Percentiles rank a stretch among this genome's conserved stretches.
Conservation (phyloP, 2,797 vertebrate genomes). For the Semaprochilodus insignis region DNA sequence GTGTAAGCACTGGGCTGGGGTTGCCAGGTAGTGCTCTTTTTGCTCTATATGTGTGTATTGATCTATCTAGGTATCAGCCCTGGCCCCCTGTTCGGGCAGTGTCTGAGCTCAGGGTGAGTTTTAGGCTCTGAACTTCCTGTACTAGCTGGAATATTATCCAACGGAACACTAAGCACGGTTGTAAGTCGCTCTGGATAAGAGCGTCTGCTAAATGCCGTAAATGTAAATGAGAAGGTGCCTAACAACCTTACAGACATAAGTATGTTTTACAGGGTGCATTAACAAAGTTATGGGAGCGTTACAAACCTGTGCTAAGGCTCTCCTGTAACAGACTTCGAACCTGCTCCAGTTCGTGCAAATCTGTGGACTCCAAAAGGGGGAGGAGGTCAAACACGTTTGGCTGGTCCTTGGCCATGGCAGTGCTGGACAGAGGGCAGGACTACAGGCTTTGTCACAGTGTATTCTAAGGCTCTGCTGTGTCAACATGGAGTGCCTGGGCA, state of each 20-base stretch:
- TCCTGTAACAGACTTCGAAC: slow-evolving; percentile 85
- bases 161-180: too few relatives aligned
- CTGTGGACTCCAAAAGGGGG: slow-evolving; percentile 88
- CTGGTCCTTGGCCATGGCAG: slow-evolving; percentile 87
- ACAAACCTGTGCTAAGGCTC: slow-evolving; percentile 86
- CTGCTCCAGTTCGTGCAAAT: slow-evolving; percentile 87
- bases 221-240: neutral
- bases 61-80: too few relatives aligned
- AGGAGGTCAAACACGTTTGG: slow-evolving; percentile 86
- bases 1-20: too few relatives aligned
- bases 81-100: too few relatives aligned
- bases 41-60: too few relatives aligned
- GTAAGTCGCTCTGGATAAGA: too few relatives aligned
- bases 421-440: slow-evolving; percentile 40
- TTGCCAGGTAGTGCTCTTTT: too few relatives aligned
- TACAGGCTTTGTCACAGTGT: slow-evolving; percentile 39
- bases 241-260: too few relatives aligned
- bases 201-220: too few relatives aligned
- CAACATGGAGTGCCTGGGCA: slow-evolving; percentile 55
- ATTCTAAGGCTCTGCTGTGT: slow-evolving; percentile 46
- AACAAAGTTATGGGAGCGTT: neutral
- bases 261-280: neutral
- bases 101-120: too few relatives aligned
- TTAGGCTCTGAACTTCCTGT: too few relatives aligned
- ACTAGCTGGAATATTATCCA: too few relatives aligned